phyloP scores from a whole-genome alignment of 2,113 vertebrate species.

The Pseudorectes ferrugineus region DNA sequence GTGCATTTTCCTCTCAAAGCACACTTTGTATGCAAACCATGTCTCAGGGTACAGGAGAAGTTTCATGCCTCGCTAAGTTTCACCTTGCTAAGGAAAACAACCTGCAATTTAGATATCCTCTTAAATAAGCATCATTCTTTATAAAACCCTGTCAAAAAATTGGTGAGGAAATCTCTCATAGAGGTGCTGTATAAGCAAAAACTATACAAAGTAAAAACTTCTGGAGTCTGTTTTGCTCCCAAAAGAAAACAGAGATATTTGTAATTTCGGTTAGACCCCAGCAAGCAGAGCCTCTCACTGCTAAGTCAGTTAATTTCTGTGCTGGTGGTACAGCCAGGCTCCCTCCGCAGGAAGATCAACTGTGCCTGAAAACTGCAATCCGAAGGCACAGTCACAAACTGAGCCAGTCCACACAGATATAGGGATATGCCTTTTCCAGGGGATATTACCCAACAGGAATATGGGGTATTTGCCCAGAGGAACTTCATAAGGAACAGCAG shows the following conservation, averaged over 20 bases:
- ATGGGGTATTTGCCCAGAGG: neutral
- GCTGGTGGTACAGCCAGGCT: neutral
- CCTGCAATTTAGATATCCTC: neutral
- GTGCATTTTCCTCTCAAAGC: neutral
- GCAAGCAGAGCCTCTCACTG: neutral
- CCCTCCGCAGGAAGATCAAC: neutral
- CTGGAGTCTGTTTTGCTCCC: neutral
- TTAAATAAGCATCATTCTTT: neutral
- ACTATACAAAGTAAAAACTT: neutral
- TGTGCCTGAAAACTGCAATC: rapidly evolving
- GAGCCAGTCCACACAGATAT: neutral
- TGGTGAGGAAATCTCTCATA: neutral
- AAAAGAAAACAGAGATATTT: neutral
- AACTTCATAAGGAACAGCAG: neutral
- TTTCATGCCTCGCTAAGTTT: neutral
- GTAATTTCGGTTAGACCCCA: neutral
- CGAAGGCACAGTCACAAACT: neutral
- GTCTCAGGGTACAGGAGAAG: neutral
- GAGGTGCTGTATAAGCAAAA: neutral
- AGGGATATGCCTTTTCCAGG: neutral
- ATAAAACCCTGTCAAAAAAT: neutral
- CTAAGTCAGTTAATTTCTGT: neutral
- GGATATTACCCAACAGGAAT: neutral
- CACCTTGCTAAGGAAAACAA: neutral
- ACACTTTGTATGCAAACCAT: rapidly evolving